Conservation (phyloP, 1,140 invertebrate species). For the Anoplolepis gracilipes region DNA sequence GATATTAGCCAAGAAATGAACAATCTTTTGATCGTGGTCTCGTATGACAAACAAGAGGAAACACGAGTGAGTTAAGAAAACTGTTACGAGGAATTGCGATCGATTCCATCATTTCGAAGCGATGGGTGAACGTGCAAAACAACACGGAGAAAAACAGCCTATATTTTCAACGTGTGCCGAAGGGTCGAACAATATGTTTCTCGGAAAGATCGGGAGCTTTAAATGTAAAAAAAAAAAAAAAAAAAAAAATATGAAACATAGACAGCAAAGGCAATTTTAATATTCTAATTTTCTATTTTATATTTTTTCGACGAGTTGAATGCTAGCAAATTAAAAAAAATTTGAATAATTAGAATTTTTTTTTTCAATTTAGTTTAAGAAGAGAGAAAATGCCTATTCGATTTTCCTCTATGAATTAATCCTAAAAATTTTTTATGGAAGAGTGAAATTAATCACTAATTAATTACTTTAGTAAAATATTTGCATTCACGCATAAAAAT, state of each 20-base stretch:
- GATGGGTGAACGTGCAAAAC: slow-evolving; percentile 10
- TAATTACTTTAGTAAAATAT: background rate
- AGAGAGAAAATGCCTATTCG: background rate
- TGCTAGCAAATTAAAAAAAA: background rate
- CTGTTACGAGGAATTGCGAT: slow-evolving; percentile 8
- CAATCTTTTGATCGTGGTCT: background rate
- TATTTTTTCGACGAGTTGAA: background rate
- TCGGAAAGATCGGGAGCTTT: background rate
- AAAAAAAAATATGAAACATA: background rate
- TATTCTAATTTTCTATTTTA: background rate
- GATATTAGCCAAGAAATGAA: background rate
- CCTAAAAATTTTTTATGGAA: background rate
- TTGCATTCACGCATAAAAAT: background rate
- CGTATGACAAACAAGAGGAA: background rate
- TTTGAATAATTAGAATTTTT: background rate
- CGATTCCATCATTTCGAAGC: slow-evolving; percentile 29
- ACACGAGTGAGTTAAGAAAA: background rate
- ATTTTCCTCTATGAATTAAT: background rate
- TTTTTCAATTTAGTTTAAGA: background rate
- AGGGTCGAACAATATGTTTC: background rate
- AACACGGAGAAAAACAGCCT: background rate
- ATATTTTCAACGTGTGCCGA: background rate
- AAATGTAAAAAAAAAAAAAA: background rate
- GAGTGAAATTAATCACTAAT: background rate
- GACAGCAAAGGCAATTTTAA: background rate